phyloP scores from a whole-genome alignment of 2,113 vertebrate species.

The Anhinga rufa region DNA sequence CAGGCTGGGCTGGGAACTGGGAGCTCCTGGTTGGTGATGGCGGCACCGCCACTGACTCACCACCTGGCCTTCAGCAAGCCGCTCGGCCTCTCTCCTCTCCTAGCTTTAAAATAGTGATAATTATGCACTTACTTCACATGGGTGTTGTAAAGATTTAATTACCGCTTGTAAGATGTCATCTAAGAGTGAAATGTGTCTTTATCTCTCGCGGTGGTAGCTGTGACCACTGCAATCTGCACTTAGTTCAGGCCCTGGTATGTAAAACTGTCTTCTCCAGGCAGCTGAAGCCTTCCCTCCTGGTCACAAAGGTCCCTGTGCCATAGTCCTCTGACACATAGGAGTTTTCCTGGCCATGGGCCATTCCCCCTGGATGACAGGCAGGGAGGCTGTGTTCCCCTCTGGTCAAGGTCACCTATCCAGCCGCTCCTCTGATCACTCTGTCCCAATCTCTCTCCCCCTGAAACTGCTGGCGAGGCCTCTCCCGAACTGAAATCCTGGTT shows the following conservation, averaged over 20 bases:
- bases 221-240: not conserved
- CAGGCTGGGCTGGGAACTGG: not conserved
- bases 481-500: not conserved
- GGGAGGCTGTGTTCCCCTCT: not conserved
- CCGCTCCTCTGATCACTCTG: not conserved
- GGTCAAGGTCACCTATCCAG: not conserved
- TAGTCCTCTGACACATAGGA: not conserved
- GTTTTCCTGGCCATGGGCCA: not conserved
- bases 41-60: not conserved
- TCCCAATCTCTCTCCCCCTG: not conserved
- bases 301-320: not conserved
- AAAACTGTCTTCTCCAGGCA: not conserved
- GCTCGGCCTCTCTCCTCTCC: not conserved
- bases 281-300: not conserved
- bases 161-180: not conserved
- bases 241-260: not conserved
- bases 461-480: not conserved
- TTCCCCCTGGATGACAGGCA: not conserved
- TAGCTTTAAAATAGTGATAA: not conserved
- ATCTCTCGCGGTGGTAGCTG: not conserved
- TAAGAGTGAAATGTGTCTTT: not conserved
- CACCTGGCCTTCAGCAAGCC: not conserved
- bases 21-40: not conserved
- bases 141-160: constrained; percentile 36
- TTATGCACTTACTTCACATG: not conserved